These are phyloP conservation scores for Epizoanthus rinbou DNA, from an alignment of 92 coral and sea anemone genomes.

Conservation along the genomic window DNA sequence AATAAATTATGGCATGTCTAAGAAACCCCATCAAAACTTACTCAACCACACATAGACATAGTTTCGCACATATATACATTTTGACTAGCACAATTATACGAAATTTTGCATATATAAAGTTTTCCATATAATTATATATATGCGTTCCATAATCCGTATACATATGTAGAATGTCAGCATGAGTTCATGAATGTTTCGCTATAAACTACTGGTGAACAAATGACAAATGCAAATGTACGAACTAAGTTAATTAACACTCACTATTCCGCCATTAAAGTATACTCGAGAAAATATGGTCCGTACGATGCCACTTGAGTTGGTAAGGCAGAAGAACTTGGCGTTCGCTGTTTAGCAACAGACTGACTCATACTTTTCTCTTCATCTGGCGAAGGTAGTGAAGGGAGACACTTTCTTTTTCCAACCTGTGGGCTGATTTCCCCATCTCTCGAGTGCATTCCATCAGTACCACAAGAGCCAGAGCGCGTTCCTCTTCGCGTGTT, in stretches of 20 bases:
- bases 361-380: constrained; percentile 94
- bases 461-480: constrained; percentile 19
- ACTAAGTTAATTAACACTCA: constrained; percentile 51
- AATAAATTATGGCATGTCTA: no score
- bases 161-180: not conserved
- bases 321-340: constrained; percentile 68
- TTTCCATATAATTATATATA: no score
- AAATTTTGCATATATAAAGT: no score
- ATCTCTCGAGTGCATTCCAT: constrained; percentile 62
- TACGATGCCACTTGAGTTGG: constrained; percentile 84
- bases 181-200: not conserved
- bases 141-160: not conserved
- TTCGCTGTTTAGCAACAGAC: constrained; percentile 88
- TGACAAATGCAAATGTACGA: not conserved
- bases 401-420: constrained; percentile 73
- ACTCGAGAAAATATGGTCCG: constrained; percentile 97
- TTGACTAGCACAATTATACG: no score
- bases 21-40: no score
- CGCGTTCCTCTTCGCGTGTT: constrained; percentile 38
- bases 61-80: no score
- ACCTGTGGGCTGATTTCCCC: constrained; percentile 46
- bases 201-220: not conserved
- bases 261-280: constrained; percentile 98
- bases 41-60: no score
- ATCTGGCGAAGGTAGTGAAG: constrained; percentile 93